Conservation (phyloP, 2,113 vertebrate species). For the Platycercus adscitus region DNA sequence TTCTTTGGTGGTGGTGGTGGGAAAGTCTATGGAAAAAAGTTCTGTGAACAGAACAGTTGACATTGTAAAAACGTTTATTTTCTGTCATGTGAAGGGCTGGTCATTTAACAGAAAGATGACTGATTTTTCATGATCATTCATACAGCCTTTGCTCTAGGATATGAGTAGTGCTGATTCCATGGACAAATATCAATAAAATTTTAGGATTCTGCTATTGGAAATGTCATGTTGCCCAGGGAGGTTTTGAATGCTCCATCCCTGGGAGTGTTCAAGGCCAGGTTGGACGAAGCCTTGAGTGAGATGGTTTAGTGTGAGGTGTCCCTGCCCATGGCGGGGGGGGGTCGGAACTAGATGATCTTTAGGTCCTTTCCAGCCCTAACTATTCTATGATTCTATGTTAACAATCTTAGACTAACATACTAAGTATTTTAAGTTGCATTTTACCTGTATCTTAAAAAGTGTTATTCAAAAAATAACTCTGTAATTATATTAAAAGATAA, state of each 20-base stretch:
- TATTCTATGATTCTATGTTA: background rate
- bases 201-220: background rate
- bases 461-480: background rate
- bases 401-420: background rate
- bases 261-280: too few species aligned
- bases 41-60: background rate
- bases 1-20: background rate
- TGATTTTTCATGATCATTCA: background rate
- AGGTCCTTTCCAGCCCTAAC: too few species aligned
- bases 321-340: too few species aligned
- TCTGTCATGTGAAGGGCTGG: background rate
- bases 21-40: background rate
- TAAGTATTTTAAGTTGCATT: background rate
- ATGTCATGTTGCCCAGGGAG: background rate
- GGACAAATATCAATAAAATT: background rate
- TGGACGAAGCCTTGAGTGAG: too few species aligned
- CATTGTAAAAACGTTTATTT: background rate
- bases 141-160: background rate
- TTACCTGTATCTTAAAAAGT: background rate
- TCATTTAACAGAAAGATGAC: background rate
- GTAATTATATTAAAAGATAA: background rate
- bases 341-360: too few species aligned
- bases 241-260: too few species aligned
- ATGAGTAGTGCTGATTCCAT: background rate
- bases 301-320: too few species aligned